Evolutionary conservation across 2,888 invertebrate genomes (phyloP).

Genomic region (Mythimna vitellina): DNA sequence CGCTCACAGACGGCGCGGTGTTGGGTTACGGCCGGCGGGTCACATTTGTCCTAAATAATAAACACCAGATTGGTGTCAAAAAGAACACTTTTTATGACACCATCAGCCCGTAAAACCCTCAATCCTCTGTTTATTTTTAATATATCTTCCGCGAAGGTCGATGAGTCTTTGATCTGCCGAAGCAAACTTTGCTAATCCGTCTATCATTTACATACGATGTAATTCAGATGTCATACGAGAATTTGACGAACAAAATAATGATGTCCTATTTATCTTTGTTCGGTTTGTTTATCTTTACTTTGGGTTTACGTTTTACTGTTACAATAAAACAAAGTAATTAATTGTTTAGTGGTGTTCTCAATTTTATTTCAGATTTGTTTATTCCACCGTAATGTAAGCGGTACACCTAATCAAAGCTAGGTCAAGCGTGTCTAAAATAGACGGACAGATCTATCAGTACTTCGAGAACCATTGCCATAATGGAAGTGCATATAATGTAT

Average conservation of each 20-base stretch:
- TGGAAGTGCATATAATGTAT: slow-evolving; percentile 57
- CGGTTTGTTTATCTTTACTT: slow-evolving; percentile 35
- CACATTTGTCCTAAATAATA: slow-evolving; percentile 89
- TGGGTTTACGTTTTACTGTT: slow-evolving; percentile 68
- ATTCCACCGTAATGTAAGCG: slow-evolving; percentile 65
- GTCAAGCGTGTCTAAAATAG: slow-evolving; percentile 60
- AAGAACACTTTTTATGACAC: slow-evolving; percentile 88
- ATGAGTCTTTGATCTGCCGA: slow-evolving; percentile 76
- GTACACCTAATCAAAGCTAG: slow-evolving; percentile 59
- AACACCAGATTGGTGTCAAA: slow-evolving; percentile 90
- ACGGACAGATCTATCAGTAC: slow-evolving; percentile 57
- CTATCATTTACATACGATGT: slow-evolving; percentile 50
- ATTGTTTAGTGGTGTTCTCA: slow-evolving; percentile 75
- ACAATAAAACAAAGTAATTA: slow-evolving; percentile 77
- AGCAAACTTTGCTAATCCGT: slow-evolving; percentile 71
- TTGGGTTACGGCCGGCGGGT: slow-evolving; percentile 85
- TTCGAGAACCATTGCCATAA: slow-evolving; percentile 55
- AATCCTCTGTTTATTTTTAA: slow-evolving; percentile 83
- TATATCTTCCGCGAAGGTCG: slow-evolving; percentile 85
- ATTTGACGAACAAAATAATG: slow-evolving; percentile 27
- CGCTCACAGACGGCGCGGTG: slow-evolving; percentile 85
- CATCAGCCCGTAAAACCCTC: slow-evolving; percentile 85
- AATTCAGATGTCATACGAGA: slow-evolving; percentile 44
- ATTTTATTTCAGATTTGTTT: slow-evolving; percentile 69
- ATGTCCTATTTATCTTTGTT: slow-evolving; percentile 5